Evolutionary conservation across 2,888 invertebrate species (phyloP), one percentile per base, ranked within the genome.

Genomic region (Artemia sinica): DNA sequence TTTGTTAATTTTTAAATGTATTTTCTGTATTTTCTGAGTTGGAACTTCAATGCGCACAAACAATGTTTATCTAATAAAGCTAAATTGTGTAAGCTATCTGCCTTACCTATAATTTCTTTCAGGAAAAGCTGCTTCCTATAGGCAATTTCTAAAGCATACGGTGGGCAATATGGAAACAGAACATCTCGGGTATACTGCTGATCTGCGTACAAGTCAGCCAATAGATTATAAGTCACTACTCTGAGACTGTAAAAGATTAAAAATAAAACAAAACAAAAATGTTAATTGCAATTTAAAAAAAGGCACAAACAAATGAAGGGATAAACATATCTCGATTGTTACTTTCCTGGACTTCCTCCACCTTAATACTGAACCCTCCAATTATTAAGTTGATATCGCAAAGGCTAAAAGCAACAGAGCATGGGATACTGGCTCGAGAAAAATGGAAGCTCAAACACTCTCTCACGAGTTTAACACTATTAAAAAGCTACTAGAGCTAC

Each of bases 181-280:
- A 83, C 81, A 68, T 81, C 82, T 74, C 87, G 82, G 0, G 88
- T 84, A 75, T 82, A 84, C 72, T 89, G 89, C 0, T 91, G 87
- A 77, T 92, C 90, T 71, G 92, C 87, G 78, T 95, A 97, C 49
- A 88, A 78, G 79, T 93, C 90, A 7, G 96, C 95, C 73, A 97
- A 80, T 73, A 95, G 85, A 77, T 96, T 96, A 76, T 96, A 96
- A 0, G 86, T 84, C 7, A 91, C 83, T 71, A 93, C 83, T 67
- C 96, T 83, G 74, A 91, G 85, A 74, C 79, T 78, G 63, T 58
- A n/a, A 58, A 28, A 58, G 28, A 28, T 41, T 41, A 5, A 41
- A 41, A 41, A 41, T 41, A 6, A 41, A 41, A 66, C 65, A 68
- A 68, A 68, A 72, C 74, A 69, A 68, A 73, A 66, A 65, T 69